These are phyloP conservation scores for Drosophila fuyamai DNA, from an alignment of 1,140 invertebrate species.

Conservation along the genomic window DNA sequence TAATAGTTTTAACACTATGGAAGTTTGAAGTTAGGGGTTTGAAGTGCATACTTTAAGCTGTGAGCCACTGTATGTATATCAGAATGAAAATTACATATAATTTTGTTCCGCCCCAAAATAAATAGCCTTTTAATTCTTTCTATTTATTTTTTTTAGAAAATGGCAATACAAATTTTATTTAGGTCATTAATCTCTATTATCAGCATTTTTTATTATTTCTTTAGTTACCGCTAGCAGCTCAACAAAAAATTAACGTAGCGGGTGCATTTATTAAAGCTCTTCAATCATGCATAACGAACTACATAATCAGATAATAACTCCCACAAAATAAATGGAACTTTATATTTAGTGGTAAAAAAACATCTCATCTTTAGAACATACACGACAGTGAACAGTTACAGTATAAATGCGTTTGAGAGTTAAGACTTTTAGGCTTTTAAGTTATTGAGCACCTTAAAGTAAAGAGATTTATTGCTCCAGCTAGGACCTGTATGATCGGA, in stretches of 20 bases:
- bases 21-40: no score
- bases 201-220: constrained; percentile 1
- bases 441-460: constrained; percentile 39
- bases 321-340: constrained; percentile 16
- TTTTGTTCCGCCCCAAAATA: background rate
- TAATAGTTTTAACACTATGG: no score
- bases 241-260: constrained; percentile 5
- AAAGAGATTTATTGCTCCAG: constrained; percentile 43
- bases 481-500: constrained; percentile 25
- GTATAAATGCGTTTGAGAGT: constrained; percentile 66
- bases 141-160: constrained; percentile 6
- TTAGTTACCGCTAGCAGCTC: constrained; percentile 5
- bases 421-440: constrained; percentile 23
- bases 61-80: no score
- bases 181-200: constrained; percentile 3
- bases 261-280: background rate
- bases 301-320: background rate
- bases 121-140: background rate
- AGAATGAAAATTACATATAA: no score
- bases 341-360: constrained; percentile 32
- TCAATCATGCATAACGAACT: background rate
- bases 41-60: no score
- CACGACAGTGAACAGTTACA: constrained; percentile 38
- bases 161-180: constrained; percentile 9
- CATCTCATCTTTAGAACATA: constrained; percentile 46